Conservation (phyloP, 2,797 vertebrate species). For the Thamnophis elegans region DNA sequence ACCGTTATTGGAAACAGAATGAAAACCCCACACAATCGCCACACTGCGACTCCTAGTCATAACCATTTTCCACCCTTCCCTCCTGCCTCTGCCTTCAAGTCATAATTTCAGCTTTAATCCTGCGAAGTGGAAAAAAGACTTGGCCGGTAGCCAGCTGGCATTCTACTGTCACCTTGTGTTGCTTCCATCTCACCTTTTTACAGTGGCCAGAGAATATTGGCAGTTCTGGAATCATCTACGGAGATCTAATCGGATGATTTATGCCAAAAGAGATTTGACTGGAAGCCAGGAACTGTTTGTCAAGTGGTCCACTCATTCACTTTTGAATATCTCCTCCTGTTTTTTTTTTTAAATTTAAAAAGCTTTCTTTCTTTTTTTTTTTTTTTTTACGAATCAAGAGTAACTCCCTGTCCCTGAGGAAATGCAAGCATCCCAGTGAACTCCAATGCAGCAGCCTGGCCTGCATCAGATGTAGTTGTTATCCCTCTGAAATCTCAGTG, state of each 20-base stretch:
- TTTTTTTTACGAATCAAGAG: slow-evolving; percentile 5
- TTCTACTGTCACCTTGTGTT: slow-evolving; percentile 67
- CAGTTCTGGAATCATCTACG: slow-evolving; percentile 62
- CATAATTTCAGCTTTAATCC: slow-evolving; percentile 62
- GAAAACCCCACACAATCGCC: slow-evolving; percentile 49
- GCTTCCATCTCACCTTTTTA: slow-evolving; percentile 66
- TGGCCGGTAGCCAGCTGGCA: slow-evolving; percentile 61
- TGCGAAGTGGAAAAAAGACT: slow-evolving; percentile 66
- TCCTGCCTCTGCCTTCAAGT: slow-evolving; percentile 17
- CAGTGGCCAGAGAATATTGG: slow-evolving; percentile 65
- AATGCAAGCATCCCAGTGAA: neutral
- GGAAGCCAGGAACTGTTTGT: slow-evolving; percentile 50
- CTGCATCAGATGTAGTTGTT: slow-evolving; percentile 30
- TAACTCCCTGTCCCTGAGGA: neutral
- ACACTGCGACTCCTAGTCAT: neutral
- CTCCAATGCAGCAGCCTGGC: neutral
- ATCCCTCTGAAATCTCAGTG: no score
- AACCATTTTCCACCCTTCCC: neutral
- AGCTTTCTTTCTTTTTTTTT: neutral
- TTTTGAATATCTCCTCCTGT: neutral
- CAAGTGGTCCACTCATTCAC: slow-evolving; percentile 34
- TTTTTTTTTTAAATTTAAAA: neutral
- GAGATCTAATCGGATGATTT: slow-evolving; percentile 67
- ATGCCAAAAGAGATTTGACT: slow-evolving; percentile 59
- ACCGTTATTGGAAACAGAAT: neutral